A percentile compares a stretch with the other conserved stretches of the same genome.
phyloP scores from a whole-genome alignment of 64 coral and sea anemone species.

The Actinia tenebrosa region DNA sequence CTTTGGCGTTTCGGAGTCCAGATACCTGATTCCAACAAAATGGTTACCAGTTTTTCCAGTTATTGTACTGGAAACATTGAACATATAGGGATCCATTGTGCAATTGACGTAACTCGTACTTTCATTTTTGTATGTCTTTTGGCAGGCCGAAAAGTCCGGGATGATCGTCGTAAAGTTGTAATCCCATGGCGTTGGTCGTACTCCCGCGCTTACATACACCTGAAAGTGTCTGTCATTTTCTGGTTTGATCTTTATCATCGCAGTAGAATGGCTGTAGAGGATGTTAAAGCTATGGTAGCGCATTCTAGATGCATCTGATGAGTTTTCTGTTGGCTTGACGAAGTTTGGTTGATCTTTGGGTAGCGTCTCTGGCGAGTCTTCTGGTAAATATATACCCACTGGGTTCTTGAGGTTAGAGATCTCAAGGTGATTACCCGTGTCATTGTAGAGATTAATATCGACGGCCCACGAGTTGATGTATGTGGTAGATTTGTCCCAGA shows the following conservation, averaged over 20 bases:
- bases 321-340: slow-evolving; percentile 19
- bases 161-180: slow-evolving; percentile 33
- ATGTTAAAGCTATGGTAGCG: slow-evolving; percentile 41
- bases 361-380: neutral
- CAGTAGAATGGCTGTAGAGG: slow-evolving; percentile 5
- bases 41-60: slow-evolving; percentile 39
- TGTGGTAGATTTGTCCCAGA: slow-evolving; percentile 24
- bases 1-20: neutral
- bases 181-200: slow-evolving; percentile 38
- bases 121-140: neutral
- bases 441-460: slow-evolving; percentile 40
- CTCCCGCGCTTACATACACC: slow-evolving; percentile 34
- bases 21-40: slow-evolving; percentile 47
- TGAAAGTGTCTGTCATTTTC: slow-evolving; percentile 13
- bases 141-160: slow-evolving; percentile 24
- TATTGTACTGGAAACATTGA: slow-evolving; percentile 28
- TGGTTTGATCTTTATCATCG: slow-evolving; percentile 29
- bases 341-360: neutral
- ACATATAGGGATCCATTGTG: slow-evolving; percentile 29
- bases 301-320: slow-evolving; percentile 25
- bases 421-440: slow-evolving; percentile 17
- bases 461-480: slow-evolving; percentile 49
- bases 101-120: slow-evolving; percentile 10
- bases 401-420: slow-evolving; percentile 39
- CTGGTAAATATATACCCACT: slow-evolving; percentile 40